phyloP scores from a whole-genome alignment of 2,797 vertebrate species.

The Pseudochirops corinnae region DNA sequence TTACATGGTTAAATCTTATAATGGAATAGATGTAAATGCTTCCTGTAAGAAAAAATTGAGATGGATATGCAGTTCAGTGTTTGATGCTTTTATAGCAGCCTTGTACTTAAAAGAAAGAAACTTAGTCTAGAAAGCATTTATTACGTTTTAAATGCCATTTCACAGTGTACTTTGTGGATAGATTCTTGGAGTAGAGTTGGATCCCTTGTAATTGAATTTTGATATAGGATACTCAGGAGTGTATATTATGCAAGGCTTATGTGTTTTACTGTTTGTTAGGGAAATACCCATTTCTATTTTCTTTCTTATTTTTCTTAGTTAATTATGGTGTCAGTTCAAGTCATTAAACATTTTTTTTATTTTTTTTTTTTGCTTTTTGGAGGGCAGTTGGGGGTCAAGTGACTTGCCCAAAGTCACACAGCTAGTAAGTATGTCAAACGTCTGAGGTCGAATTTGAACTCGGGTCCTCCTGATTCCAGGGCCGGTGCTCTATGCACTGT shows the following conservation, averaged over 20 bases:
- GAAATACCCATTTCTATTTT: background rate
- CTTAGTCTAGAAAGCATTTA: slow-evolving; percentile 11
- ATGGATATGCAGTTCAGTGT: background rate
- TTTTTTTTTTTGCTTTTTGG: too few species aligned
- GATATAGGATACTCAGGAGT: background rate
- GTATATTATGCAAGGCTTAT: background rate
- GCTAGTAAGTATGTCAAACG: too few species aligned
- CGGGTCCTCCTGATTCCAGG: too few species aligned
- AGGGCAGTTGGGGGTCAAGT: too few species aligned
- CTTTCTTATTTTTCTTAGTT: background rate
- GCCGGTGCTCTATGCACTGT: too few species aligned
- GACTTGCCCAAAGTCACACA: too few species aligned
- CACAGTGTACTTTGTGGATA: background rate
- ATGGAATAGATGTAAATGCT: slow-evolving; percentile 55
- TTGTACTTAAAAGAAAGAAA: slow-evolving; percentile 39
- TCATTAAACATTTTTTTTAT: background rate
- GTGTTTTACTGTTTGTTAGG: background rate
- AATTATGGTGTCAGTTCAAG: background rate
- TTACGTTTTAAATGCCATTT: slow-evolving; percentile 25
- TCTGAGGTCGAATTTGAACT: too few species aligned
- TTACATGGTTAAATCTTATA: slow-evolving; percentile 19
- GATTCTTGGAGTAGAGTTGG: background rate
- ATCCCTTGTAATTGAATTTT: background rate
- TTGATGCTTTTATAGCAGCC: slow-evolving; percentile 23
- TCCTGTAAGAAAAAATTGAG: slow-evolving; percentile 35